phyloP scores from a whole-genome alignment of 2,113 vertebrate species.

The Chionodraco myersi region DNA sequence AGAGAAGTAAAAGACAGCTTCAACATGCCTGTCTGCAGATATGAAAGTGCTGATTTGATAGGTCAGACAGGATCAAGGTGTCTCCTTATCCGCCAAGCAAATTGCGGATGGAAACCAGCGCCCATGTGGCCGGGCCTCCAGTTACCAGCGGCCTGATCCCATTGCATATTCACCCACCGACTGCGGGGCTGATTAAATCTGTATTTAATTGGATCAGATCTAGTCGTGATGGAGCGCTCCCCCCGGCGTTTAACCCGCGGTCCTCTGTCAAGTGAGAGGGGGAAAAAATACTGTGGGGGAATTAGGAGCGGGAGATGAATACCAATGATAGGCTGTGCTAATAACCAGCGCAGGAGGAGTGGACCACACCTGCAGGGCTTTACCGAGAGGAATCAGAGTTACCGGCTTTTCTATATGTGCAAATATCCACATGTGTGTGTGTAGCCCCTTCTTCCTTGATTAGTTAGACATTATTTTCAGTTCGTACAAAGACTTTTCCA shows the following conservation, averaged over 20 bases:
- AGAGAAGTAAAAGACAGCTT: slow-evolving; percentile 16
- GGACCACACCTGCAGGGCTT: slow-evolving; percentile 76
- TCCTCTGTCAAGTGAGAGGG: slow-evolving; percentile 80
- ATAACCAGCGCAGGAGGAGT: slow-evolving; percentile 66
- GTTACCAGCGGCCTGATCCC: slow-evolving; percentile 61
- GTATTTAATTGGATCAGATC: slow-evolving; percentile 87
- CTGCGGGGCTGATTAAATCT: slow-evolving; percentile 84
- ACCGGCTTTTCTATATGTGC: slow-evolving; percentile 34
- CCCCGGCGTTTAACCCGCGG: slow-evolving; percentile 81
- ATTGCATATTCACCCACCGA: slow-evolving; percentile 77
- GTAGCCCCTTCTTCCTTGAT: slow-evolving; percentile 51
- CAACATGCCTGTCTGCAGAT: slow-evolving; percentile 12
- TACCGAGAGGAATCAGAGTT: slow-evolving; percentile 51
- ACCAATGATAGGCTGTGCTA: slow-evolving; percentile 81
- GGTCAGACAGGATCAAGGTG: slow-evolving; percentile 47
- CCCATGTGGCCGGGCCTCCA: slow-evolving; percentile 42
- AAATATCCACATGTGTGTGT: background rate
- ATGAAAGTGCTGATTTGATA: slow-evolving; percentile 31
- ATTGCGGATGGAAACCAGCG: slow-evolving; percentile 39
- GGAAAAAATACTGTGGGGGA: slow-evolving; percentile 73
- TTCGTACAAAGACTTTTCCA: slow-evolving; percentile 41
- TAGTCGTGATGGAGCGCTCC: slow-evolving; percentile 83
- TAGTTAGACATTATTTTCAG: slow-evolving; percentile 48
- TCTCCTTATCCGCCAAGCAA: slow-evolving; percentile 35
- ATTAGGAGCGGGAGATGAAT: slow-evolving; percentile 80